phyloP scores from a whole-genome alignment of 2,888 invertebrate genomes.

The Escarpia spicata region DNA sequence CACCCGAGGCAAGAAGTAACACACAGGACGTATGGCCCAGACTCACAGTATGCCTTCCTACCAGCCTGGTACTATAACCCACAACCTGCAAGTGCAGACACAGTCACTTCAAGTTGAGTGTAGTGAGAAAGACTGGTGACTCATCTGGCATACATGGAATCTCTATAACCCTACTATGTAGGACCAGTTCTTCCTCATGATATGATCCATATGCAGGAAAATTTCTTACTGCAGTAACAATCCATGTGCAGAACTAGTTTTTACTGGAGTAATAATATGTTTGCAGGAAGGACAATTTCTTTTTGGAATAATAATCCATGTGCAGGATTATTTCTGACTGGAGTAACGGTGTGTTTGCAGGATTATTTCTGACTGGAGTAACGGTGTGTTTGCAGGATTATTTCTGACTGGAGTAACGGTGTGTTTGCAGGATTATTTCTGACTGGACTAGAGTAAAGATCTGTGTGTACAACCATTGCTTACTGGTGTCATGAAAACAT shows the following conservation, averaged over 20 bases:
- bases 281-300: too few relatives aligned
- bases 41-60: conserved; percentile 33
- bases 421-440: too few relatives aligned
- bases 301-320: too few relatives aligned
- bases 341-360: too few relatives aligned
- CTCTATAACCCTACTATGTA: background rate
- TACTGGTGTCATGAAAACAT: background rate
- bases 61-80: conserved; percentile 31
- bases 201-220: background rate
- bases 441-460: too few relatives aligned
- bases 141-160: background rate
- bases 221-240: background rate
- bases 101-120: background rate
- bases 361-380: too few relatives aligned
- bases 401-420: too few relatives aligned
- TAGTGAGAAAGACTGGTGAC: background rate
- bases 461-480: too few relatives aligned
- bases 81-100: conserved; percentile 17
- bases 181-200: background rate
- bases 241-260: background rate
- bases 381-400: too few relatives aligned
- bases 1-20: conserved; percentile 27
- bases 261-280: background rate
- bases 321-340: too few relatives aligned
- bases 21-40: background rate